Percentiles rank a stretch among this genome's conserved stretches.
phyloP scores from a whole-genome alignment of 2,888 invertebrate genomes.

The Malthinus seriepunctatus region DNA sequence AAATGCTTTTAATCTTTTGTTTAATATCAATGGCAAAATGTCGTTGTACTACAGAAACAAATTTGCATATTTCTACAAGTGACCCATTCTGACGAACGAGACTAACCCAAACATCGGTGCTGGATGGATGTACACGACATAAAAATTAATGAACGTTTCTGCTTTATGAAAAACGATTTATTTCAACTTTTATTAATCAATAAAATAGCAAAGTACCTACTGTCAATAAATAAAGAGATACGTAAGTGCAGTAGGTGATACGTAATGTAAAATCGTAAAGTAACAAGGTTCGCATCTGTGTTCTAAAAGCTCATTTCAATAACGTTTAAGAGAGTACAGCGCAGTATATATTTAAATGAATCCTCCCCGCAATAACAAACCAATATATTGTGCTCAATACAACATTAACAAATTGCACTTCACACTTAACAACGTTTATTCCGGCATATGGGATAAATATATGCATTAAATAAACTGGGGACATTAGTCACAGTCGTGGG shows the following conservation, averaged over 20 bases:
- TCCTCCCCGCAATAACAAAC: conserved; percentile 52
- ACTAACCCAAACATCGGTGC: too few species aligned
- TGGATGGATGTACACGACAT: too few species aligned
- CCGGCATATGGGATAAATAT: conserved; percentile 54
- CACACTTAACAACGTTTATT: conserved; percentile 50
- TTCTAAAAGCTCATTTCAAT: conserved; percentile 40
- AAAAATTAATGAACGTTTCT: too few species aligned
- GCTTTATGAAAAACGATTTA: too few species aligned
- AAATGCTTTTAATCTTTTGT: too few species aligned
- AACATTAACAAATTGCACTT: conserved; percentile 54
- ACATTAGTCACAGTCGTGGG: conserved; percentile 51
- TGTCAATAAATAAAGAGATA: neutral
- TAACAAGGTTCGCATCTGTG: conserved; percentile 47
- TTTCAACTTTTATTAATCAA: too few species aligned
- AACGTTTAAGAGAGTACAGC: conserved; percentile 41
- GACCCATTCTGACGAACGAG: too few species aligned
- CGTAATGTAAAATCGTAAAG: conserved; percentile 41
- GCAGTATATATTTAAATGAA: conserved; percentile 43
- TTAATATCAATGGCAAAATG: too few species aligned
- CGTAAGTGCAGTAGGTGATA: neutral
- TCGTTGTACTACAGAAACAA: too few species aligned
- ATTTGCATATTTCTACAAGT: too few species aligned
- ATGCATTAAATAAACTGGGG: conserved; percentile 51
- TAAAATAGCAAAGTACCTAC: neutral
- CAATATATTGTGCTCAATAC: conserved; percentile 46